Conservation (phyloP, 2,888 invertebrate genomes). For the Ornithoptera priamus region DNA sequence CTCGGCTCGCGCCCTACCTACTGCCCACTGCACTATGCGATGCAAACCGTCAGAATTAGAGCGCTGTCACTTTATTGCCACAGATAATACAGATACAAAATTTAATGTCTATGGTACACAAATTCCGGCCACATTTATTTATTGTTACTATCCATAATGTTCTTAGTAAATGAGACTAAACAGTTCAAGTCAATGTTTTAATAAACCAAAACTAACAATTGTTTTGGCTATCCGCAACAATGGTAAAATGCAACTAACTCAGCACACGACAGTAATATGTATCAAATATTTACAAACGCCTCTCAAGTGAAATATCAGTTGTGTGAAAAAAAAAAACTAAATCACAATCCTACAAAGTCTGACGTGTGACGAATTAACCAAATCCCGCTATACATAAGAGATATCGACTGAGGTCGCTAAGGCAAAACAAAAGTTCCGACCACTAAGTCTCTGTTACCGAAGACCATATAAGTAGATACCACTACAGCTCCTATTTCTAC, state of each 20-base stretch:
- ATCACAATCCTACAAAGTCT: constrained; percentile 46
- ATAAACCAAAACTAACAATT: constrained; percentile 62
- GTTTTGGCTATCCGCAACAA: constrained; percentile 78
- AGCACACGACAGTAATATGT: constrained; percentile 63
- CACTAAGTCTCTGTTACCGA: constrained; percentile 43
- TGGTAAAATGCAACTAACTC: constrained; percentile 77
- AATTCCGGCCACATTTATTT: not conserved
- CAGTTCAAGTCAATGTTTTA: no score
- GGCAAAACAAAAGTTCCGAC: constrained; percentile 49
- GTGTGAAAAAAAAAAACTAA: constrained; percentile 45
- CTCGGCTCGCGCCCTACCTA: constrained; percentile 47
- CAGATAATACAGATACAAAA: constrained; percentile 1
- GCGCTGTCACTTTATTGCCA: constrained; percentile 21
- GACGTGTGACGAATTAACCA: constrained; percentile 48
- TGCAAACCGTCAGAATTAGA: constrained; percentile 39
- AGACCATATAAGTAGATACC: no score
- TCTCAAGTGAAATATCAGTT: constrained; percentile 46
- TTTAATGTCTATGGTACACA: not conserved
- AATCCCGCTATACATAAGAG: constrained; percentile 56
- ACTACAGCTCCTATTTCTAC: no score
- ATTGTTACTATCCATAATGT: no score
- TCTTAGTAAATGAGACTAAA: no score
- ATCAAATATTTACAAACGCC: constrained; percentile 64
- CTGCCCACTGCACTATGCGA: constrained; percentile 41
- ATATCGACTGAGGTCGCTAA: constrained; percentile 40